phyloP scores from a whole-genome alignment of 2,888 invertebrate genomes.

The Sepiola atlantica region DNA sequence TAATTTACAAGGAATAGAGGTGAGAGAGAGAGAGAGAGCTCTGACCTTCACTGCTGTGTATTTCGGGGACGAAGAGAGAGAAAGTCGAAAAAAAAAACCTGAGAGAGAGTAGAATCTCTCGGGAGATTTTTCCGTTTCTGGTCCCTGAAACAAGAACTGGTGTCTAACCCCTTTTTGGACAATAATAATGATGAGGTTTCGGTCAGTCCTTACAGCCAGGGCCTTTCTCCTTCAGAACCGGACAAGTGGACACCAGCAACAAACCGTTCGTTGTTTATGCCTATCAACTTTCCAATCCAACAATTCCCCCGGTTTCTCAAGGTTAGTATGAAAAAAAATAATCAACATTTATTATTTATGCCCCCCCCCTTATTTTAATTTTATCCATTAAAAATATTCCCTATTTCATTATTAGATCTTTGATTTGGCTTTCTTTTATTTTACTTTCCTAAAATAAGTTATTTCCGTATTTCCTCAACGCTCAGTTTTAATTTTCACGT shows the following conservation, averaged over 20 bases:
- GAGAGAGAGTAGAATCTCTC: background rate
- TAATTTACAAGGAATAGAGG: background rate
- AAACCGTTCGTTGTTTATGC: slow-evolving; percentile 10
- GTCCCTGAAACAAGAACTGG: background rate
- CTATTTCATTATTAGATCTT: too few relatives aligned
- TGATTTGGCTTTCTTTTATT: too few relatives aligned
- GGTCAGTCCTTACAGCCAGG: slow-evolving; percentile 35
- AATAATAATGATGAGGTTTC: slow-evolving; percentile 7
- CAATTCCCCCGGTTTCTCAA: background rate
- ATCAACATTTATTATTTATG: too few relatives aligned
- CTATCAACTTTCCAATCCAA: background rate
- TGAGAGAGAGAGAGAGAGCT: too few relatives aligned
- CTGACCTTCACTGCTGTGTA: slow-evolving; percentile 32
- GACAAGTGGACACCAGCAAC: background rate
- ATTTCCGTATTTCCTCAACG: too few relatives aligned
- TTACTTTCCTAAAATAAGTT: too few relatives aligned
- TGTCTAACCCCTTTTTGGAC: too few relatives aligned
- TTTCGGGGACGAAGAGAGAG: background rate
- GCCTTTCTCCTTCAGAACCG: background rate
- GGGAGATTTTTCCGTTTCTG: background rate
- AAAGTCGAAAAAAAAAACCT: too few relatives aligned
- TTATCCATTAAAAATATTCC: too few relatives aligned
- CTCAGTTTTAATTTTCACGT: too few relatives aligned
- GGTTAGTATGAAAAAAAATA: too few relatives aligned
- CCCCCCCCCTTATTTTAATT: too few relatives aligned